Percentiles rank a stretch among this genome's conserved stretches.
phyloP scores from a whole-genome alignment of 2,797 vertebrate genomes.

The Amblyraja radiata region DNA sequence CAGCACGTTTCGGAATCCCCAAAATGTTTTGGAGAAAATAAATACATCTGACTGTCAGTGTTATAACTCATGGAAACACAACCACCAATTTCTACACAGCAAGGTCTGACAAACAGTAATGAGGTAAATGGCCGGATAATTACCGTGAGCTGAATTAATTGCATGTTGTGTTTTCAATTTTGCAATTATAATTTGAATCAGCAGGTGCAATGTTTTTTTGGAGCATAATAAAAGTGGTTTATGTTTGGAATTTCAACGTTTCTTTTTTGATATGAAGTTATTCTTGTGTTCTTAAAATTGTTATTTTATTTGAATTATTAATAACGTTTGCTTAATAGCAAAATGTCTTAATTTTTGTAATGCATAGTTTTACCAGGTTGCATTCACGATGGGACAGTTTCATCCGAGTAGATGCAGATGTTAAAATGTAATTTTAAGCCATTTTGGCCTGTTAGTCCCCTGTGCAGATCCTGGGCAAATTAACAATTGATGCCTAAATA shows the following conservation, averaged over 20 bases:
- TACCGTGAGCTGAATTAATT: not conserved
- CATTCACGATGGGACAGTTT: not conserved
- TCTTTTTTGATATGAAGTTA: not conserved
- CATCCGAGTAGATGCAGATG: not conserved
- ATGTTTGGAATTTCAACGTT: not conserved
- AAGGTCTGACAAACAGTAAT: not conserved
- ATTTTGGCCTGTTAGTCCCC: not conserved
- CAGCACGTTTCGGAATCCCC: not conserved
- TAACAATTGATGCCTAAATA: not conserved
- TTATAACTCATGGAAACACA: not conserved
- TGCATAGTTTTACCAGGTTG: not conserved
- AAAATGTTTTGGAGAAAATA: not conserved
- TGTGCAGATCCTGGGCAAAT: not conserved
- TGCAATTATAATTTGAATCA: not conserved
- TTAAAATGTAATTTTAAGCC: not conserved
- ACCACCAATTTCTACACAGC: not conserved
- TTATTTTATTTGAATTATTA: constrained; percentile 8
- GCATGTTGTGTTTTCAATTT: not conserved
- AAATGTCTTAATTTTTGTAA: not conserved
- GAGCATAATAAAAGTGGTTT: not conserved
- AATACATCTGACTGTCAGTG: not conserved
- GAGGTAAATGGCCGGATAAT: not conserved
- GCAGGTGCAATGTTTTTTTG: not conserved
- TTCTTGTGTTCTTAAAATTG: too few species aligned
- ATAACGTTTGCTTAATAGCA: not conserved